A percentile compares a stretch with the other conserved stretches of the same genome.
Evolutionary conservation across 1,140 invertebrate genomes (phyloP).

Genomic region (Dermatophagoides farinae): DNA sequence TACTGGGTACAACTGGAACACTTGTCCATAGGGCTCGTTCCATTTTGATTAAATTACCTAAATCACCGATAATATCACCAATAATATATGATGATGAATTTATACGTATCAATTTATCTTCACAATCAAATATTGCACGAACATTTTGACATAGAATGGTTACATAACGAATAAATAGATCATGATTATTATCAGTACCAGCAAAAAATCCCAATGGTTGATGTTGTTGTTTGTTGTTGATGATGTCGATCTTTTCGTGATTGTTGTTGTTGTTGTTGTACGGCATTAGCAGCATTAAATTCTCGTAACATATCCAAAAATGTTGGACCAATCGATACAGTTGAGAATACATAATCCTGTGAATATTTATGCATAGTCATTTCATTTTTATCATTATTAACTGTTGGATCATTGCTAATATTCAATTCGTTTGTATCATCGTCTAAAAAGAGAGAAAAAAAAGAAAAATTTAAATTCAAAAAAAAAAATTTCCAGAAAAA

Average conservation of each 20-base stretch:
- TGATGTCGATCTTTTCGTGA: not conserved
- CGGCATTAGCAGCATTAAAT: not conserved
- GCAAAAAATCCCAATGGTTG: not conserved
- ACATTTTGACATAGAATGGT: not conserved
- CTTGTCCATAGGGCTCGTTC: conserved; percentile 38
- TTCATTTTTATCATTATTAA: not conserved
- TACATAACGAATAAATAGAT: not conserved
- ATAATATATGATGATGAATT: conserved; percentile 34
- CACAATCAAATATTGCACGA: conserved; percentile 19
- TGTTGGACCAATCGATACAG: conserved; percentile 4
- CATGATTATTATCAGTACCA: not conserved
- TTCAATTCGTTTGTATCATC: not conserved
- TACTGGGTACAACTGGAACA: conserved; percentile 27
- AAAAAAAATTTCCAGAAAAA: not conserved
- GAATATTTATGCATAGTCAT: not conserved
- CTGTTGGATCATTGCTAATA: not conserved
- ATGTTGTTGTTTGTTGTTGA: not conserved
- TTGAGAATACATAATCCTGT: conserved; percentile 6
- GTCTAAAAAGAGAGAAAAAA: conserved; percentile 1
- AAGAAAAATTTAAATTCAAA: not conserved
- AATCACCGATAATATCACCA: conserved; percentile 37
- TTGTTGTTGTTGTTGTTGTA: not conserved
- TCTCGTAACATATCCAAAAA: conserved; percentile 8
- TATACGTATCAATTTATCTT: conserved; percentile 25
- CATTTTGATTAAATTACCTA: conserved; percentile 34